phyloP scores from a whole-genome alignment of 1,140 invertebrate species.

The Eufriesea mexicana region DNA sequence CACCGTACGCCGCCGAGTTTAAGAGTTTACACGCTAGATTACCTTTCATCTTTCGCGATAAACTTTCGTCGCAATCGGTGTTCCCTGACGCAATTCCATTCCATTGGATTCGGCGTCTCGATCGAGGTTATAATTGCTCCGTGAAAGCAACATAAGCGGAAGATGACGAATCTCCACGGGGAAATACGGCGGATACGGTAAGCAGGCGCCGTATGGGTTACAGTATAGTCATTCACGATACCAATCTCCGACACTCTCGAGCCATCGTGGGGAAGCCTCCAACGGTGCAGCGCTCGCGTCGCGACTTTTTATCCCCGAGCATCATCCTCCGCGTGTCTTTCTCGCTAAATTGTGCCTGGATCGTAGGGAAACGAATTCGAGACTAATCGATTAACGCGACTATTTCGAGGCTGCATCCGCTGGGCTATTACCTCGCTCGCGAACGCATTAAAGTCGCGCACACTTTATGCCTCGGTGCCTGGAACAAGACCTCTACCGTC shows the following conservation, averaged over 20 bases:
- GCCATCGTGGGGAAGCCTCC: neutral
- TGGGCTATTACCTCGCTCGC: conserved; percentile 5
- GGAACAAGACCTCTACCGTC: conserved; percentile 5
- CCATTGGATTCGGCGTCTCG: too few species aligned
- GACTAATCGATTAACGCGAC: conserved; percentile 12
- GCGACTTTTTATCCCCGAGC: neutral
- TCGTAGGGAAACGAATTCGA: neutral
- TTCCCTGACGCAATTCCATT: too few species aligned
- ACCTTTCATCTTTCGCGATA: too few species aligned
- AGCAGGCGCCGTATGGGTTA: too few species aligned
- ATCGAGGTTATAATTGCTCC: too few species aligned
- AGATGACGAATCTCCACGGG: too few species aligned
- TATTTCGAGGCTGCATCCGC: neutral
- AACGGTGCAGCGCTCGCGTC: neutral
- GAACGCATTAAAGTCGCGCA: conserved; percentile 18
- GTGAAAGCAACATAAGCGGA: too few species aligned
- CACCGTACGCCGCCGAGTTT: too few species aligned
- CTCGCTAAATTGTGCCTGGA: neutral
- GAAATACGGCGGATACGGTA: too few species aligned
- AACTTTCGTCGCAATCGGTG: neutral
- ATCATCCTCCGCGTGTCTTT: neutral
- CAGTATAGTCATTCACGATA: neutral
- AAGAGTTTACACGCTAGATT: too few species aligned
- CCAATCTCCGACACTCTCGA: neutral
- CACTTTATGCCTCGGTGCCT: conserved; percentile 11